phyloP scores from a whole-genome alignment of 2,888 invertebrate genomes.

The Osmoderma eremita region DNA sequence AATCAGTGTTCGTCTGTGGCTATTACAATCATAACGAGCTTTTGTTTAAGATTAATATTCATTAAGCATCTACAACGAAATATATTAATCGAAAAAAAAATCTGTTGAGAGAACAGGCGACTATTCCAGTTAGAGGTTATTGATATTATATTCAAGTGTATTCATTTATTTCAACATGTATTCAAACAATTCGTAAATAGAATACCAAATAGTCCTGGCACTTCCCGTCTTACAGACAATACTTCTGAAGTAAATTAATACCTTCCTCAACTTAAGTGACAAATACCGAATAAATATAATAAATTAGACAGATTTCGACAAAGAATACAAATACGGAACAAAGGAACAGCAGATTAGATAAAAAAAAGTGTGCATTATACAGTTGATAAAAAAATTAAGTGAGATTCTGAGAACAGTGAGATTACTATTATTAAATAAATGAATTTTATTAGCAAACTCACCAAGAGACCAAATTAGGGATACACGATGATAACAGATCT shows the following conservation, averaged over 20 bases:
- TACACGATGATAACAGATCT: background rate
- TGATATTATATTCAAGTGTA: too few relatives aligned
- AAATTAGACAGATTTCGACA: slow-evolving; percentile 16
- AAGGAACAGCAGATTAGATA: slow-evolving; percentile 16
- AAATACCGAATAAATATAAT: slow-evolving; percentile 3
- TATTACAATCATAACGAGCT: too few relatives aligned
- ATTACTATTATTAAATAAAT: background rate
- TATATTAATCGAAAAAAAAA: too few relatives aligned
- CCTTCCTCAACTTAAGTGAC: background rate
- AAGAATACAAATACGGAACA: slow-evolving; percentile 32
- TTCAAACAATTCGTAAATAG: slow-evolving; percentile 9
- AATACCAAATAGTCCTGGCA: slow-evolving; percentile 9
- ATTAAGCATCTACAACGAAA: too few relatives aligned
- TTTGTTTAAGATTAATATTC: too few relatives aligned
- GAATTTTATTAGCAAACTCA: background rate
- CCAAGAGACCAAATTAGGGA: slow-evolving; percentile 26
- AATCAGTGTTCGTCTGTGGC: too few relatives aligned
- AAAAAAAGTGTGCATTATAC: background rate
- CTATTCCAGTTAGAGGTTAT: too few relatives aligned
- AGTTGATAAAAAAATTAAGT: slow-evolving; percentile 10
- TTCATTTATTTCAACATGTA: background rate
- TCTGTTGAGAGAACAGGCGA: too few relatives aligned
- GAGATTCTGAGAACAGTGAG: background rate
- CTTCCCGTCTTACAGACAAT: slow-evolving; percentile 25
- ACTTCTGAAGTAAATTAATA: slow-evolving; percentile 23